Evolutionary conservation across 2,888 invertebrate species (phyloP).

Genomic region (Dasysyrphus albostriatus): DNA sequence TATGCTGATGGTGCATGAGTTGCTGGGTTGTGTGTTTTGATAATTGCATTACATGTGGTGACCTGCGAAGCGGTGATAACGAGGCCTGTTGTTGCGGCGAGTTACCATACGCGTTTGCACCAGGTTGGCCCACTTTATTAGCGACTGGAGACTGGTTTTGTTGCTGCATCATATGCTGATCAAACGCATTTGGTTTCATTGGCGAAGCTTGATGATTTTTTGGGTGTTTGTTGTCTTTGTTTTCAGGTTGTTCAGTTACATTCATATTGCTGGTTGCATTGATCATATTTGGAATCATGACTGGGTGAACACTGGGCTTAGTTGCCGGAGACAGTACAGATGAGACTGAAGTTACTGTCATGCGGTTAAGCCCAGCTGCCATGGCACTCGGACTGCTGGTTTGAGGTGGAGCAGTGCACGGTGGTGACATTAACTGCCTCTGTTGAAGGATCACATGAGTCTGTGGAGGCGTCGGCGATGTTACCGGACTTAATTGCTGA

Average conservation of each 20-base stretch:
- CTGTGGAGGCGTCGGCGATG: constrained; percentile 80
- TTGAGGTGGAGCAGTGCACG: constrained; percentile 53
- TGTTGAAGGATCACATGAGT: constrained; percentile 75
- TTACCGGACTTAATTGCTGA: constrained; percentile 83
- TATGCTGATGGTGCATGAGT: constrained; percentile 77
- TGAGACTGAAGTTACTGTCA: constrained; percentile 63
- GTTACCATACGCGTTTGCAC: constrained; percentile 43
- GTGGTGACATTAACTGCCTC: constrained; percentile 69
- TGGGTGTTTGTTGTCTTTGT: constrained; percentile 51
- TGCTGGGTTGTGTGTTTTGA: constrained; percentile 78
- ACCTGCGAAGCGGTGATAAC: constrained; percentile 78
- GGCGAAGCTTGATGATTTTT: constrained; percentile 56
- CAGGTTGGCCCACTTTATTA: constrained; percentile 79
- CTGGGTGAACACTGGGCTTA: constrained; percentile 59
- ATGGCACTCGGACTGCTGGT: constrained; percentile 45
- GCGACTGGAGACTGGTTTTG: constrained; percentile 81
- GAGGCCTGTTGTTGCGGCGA: constrained; percentile 80
- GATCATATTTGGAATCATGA: constrained; percentile 47
- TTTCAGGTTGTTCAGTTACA: constrained; percentile 49
- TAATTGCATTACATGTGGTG: constrained; percentile 80
- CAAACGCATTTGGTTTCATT: constrained; percentile 44
- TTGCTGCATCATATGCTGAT: constrained; percentile 74
- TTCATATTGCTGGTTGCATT: constrained; percentile 52
- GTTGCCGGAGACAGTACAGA: constrained; percentile 53
- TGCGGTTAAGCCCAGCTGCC: constrained; percentile 47